Evolutionary conservation across 2,888 invertebrate genomes (phyloP), one percentile per base, ranked within the genome.

Genomic region (Megaustenia siamemsis): DNA sequence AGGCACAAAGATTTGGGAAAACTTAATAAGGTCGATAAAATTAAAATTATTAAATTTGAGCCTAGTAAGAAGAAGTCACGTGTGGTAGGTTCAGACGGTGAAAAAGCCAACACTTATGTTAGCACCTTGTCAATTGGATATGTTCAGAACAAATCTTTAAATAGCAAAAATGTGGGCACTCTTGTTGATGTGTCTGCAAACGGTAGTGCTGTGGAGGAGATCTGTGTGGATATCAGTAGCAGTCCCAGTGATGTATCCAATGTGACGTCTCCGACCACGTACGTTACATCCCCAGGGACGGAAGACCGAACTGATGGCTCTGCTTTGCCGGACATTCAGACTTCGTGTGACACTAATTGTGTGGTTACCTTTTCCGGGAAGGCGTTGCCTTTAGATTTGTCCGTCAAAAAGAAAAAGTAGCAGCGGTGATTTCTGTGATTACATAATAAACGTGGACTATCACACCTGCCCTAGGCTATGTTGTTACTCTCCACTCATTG

Each of bases 251-350:
- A 81, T 6, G 81, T 85, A 43, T 76, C 76, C 38, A 84, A 81
- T 45, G 75, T 81, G 56, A 85, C 85, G 28, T 85, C 81, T 40
- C 85, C 85, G 43, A 80, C 80, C 10, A 53, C 87, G 4, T 86
- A 86, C 43, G 87, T 86, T 35, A 87, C 87, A 21, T 87, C 87
- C 1, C 87, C 87, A 24, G 87, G 87, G 15, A 86, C 86, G 3
- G 87, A 87, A 45, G 87, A 87, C 76, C 82, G 87, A 8, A 75
- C 86, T 24, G 82, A 87, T 71, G 73, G 68, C 43, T 75, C 78
- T 2, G 76, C 76, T 1, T 38, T 87, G 56, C 75, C 82, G 76
- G 87, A 87, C 49, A 60, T 83, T 32, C 80, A 71, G 43, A 73
- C 82, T 28, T 69, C 80, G 15, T 82, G 80, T 56, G 82, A 68